Evolutionary conservation across 1,140 invertebrate species (phyloP).

Genomic region (Drosophila sp.): DNA sequence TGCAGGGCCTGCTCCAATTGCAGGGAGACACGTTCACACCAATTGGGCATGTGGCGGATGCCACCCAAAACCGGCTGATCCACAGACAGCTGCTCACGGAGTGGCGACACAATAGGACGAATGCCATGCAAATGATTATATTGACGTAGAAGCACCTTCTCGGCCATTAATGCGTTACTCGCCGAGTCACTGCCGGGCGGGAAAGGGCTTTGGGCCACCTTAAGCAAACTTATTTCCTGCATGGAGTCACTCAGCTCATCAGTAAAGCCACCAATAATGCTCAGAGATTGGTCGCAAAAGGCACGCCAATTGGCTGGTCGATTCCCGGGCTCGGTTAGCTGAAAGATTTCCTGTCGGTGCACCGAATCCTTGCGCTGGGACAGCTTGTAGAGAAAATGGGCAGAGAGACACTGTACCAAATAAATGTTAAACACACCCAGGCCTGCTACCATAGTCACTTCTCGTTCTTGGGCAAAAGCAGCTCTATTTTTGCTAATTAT

Average conservation of each 20-base stretch:
- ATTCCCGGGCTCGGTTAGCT: slow-evolving; percentile 87
- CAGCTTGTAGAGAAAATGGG: slow-evolving; percentile 86
- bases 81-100: neutral
- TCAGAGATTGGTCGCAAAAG: slow-evolving; percentile 86
- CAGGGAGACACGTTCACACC: slow-evolving; percentile 80
- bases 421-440: slow-evolving; percentile 85
- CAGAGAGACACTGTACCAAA: slow-evolving; percentile 88
- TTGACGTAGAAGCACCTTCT: slow-evolving; percentile 73
- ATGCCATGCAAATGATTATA: slow-evolving; percentile 83
- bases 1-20: slow-evolving; percentile 65
- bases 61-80: slow-evolving; percentile 18
- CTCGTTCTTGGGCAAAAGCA: slow-evolving; percentile 23
- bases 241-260: slow-evolving; percentile 85
- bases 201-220: slow-evolving; percentile 33
- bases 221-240: slow-evolving; percentile 75
- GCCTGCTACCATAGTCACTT: slow-evolving; percentile 84
- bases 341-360: slow-evolving; percentile 86
- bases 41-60: slow-evolving; percentile 63
- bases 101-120: slow-evolving; percentile 59
- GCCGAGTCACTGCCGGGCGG: slow-evolving; percentile 24
- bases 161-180: slow-evolving; percentile 53
- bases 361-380: slow-evolving; percentile 25
- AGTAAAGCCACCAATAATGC: slow-evolving; percentile 86
- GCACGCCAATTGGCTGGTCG: slow-evolving; percentile 92
- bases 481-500: slow-evolving; percentile 83